Evolutionary conservation across 2,797 vertebrate species (phyloP).

Genomic region (Oophaga sylvatica): DNA sequence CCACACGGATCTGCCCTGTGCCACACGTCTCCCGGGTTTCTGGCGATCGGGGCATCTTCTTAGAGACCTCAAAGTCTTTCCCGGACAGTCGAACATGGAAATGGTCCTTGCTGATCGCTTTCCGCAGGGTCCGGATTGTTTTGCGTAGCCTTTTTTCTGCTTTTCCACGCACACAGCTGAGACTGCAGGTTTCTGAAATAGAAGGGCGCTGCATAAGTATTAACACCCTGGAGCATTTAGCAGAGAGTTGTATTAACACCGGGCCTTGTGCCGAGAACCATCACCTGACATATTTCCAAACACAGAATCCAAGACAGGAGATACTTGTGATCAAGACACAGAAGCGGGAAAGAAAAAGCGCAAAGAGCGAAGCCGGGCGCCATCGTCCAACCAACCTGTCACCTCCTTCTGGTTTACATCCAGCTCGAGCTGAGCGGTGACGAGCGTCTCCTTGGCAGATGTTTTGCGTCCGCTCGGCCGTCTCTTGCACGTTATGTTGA

Average conservation of each 20-base stretch:
- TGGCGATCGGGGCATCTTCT: conserved; percentile 72
- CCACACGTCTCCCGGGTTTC: conserved; percentile 80
- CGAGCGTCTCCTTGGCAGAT: conserved; percentile 78
- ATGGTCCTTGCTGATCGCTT: conserved; percentile 90
- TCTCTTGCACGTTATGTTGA: conserved; percentile 89
- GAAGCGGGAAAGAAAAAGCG: conserved; percentile 64
- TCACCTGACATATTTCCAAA: neutral
- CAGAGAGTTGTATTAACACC: neutral
- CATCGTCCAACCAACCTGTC: conserved; percentile 91
- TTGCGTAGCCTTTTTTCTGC: conserved; percentile 92
- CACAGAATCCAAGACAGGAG: conserved; percentile 87
- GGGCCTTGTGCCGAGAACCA: neutral
- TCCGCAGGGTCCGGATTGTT: conserved; percentile 89
- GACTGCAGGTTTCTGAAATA: conserved; percentile 86
- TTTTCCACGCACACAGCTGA: conserved; percentile 85
- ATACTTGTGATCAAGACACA: conserved; percentile 80
- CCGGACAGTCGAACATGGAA: conserved; percentile 88
- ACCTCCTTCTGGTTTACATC: conserved; percentile 95
- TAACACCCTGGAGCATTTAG: neutral
- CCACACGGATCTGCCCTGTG: conserved; percentile 80
- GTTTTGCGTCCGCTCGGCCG: conserved; percentile 82
- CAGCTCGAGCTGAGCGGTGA: conserved; percentile 93
- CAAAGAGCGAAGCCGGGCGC: conserved; percentile 54
- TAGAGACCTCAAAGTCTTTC: conserved; percentile 82
- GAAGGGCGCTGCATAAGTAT: conserved; percentile 61